Conservation (phyloP, 64 coral and sea anemone species). For the Montipora cactus region DNA sequence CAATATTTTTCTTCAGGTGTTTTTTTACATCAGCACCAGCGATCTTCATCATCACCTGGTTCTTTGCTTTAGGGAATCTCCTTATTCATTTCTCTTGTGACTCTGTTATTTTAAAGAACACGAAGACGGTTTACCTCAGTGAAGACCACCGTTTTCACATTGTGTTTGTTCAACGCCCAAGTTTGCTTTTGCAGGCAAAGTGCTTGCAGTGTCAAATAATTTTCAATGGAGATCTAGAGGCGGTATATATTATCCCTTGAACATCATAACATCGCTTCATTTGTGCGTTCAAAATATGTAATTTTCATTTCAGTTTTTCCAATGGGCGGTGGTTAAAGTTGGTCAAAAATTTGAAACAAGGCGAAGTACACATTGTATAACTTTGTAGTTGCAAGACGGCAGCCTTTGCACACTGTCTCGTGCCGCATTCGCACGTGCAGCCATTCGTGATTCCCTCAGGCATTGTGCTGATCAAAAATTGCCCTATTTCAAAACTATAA, state of each 20-base stretch:
- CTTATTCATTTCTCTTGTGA: not conserved
- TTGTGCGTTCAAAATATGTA: not conserved
- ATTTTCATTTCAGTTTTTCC: not conserved
- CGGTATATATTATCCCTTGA: not conserved
- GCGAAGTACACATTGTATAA: no score
- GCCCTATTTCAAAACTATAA: no score
- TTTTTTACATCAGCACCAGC: not conserved
- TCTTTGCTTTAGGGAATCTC: not conserved
- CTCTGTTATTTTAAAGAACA: not conserved
- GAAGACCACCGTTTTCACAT: not conserved
- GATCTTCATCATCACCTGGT: not conserved
- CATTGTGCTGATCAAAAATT: no score
- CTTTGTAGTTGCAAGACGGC: no score
- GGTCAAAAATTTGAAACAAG: no score
- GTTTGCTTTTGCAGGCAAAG: not conserved
- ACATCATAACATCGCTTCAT: not conserved
- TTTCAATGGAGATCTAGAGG: not conserved
- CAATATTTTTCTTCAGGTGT: not conserved
- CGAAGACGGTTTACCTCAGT: constrained; percentile 1
- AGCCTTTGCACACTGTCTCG: no score
- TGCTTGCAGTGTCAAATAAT: not conserved
- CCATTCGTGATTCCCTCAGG: no score
- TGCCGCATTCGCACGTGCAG: no score
- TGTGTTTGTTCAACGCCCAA: constrained; percentile 2
- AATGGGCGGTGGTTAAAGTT: no score